These are phyloP conservation scores for Lepilemur ruficaudatus DNA, from an alignment of 2,797 vertebrate genomes.

Conservation along the genomic window DNA sequence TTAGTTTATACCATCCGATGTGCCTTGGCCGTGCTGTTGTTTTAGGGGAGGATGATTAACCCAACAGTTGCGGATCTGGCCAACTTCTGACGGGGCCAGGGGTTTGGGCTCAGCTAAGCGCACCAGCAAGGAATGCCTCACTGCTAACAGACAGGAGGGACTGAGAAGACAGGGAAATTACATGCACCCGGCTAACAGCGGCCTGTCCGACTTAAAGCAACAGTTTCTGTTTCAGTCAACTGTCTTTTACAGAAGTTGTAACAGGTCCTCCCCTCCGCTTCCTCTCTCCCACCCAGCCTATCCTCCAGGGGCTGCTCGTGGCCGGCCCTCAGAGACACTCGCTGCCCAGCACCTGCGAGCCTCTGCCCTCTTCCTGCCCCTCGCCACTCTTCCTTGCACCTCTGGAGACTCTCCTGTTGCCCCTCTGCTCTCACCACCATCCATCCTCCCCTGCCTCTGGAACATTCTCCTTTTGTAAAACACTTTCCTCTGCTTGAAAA, in stretches of 20 bases:
- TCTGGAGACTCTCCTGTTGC: background rate
- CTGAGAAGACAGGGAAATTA: background rate
- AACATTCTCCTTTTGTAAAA: background rate
- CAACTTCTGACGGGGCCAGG: background rate
- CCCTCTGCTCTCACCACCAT: background rate
- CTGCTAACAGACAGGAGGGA: background rate
- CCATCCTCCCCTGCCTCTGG: background rate
- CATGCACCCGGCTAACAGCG: background rate
- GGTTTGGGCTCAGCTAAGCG: background rate
- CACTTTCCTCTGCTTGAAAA: background rate
- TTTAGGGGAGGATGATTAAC: background rate
- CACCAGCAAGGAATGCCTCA: background rate
- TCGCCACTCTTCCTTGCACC: background rate
- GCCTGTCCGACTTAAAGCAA: background rate
- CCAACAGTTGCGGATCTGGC: background rate
- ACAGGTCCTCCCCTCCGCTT: too few species aligned
- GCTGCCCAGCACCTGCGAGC: background rate
- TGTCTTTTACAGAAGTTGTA: background rate
- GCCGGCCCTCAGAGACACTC: background rate
- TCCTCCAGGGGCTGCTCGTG: rapidly evolving
- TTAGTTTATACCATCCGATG: background rate
- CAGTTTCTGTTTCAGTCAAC: background rate
- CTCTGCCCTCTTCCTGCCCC: background rate
- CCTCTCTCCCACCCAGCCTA: rapidly evolving
- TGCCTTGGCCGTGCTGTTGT: background rate